Base-by-base conservation (phyloP, 2,113 vertebrate genomes). In the Ictidomys tridecemlineatus region DNA sequence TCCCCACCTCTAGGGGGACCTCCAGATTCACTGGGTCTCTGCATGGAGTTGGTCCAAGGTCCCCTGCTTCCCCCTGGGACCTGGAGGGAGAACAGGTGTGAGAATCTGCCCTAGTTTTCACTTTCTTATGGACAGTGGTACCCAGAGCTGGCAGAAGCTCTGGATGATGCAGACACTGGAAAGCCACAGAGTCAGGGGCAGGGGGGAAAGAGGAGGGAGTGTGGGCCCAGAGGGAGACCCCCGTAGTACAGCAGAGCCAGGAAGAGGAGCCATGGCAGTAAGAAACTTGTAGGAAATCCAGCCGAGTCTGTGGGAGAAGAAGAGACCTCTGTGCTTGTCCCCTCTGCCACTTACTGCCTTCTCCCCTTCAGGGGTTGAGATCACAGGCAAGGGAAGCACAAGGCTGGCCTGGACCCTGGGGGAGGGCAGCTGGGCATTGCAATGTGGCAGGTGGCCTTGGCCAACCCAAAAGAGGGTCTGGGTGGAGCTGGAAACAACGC, bases 361-460 rank as follows among this genome's bases (percentile, higher is more conserved):
- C 6, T 30, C 63, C 58, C 51, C 28, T 69, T 28, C 2, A 1
- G 78, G 3, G 58, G 17, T 5, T 56, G 22, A 87, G 85, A 11
- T 78, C 58, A 42, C 51, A 58, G 73, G 79, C 39, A 12, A 42
- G 56, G 88, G 56, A 34, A 65, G 53, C 20, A 70, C 78, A 45
- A 65, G 51, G 22, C 78, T 45, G 56, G 74, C 51, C 48, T 48
- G 65, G 73, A 69, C 67, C 80, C 76, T 0, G 0, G 56, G 18
- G n/a, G 87, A 78, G 53, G 82, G 85, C 92, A 96, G 93, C 80
- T 95, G 93, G 20, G 45, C 78, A 89, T 84, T 91, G 70, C 94
- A 74, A 78, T 79, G 85, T 37, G 65, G 89, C 96, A 97, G 95
- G 89, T 97, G 96, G 86, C 74, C 79, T 76, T 9, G 16, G 56